A percentile compares a stretch with the other conserved stretches of the same genome.
Conservation (phyloP, 64 coral and sea anemone genomes). For the Hydrozoanthus tunicans region DNA sequence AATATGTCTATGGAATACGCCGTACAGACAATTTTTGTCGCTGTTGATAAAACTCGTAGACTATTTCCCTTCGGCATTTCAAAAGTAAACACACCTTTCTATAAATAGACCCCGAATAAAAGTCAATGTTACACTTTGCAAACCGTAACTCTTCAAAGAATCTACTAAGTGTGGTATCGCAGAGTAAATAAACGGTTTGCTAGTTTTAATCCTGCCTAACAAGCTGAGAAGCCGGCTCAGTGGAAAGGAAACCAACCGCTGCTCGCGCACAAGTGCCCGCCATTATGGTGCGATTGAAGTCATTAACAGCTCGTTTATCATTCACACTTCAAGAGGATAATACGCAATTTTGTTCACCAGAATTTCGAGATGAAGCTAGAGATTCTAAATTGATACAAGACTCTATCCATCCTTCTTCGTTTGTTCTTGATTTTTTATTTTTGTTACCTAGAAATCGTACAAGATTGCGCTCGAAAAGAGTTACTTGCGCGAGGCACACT, state of each 20-base stretch:
- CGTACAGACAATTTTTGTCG: neutral
- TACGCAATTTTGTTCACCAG: neutral
- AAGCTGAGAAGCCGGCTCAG: conserved; percentile 36
- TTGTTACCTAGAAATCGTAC: neutral
- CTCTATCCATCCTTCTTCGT: no score
- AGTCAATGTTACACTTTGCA: conserved; percentile 27
- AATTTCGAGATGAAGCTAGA: neutral
- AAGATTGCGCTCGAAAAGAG: neutral
- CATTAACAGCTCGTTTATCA: conserved; percentile 59
- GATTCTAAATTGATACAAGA: conserved; percentile 4
- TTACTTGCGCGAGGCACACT: no score
- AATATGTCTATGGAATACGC: conserved; percentile 10
- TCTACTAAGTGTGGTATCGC: neutral
- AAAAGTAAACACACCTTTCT: neutral
- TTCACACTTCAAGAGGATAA: conserved; percentile 24
- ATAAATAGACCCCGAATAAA: neutral
- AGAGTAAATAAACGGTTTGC: conserved; percentile 34
- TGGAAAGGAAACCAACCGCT: conserved; percentile 5
- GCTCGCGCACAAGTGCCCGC: neutral
- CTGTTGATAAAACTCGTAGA: conserved; percentile 17
- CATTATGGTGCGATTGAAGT: neutral
- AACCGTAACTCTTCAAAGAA: conserved; percentile 22
- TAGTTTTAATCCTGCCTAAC: conserved; percentile 48
- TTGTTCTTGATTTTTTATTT: neutral
- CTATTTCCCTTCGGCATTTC: conserved; percentile 3